Conservation (phyloP, 2,113 vertebrate genomes). For the Deroptyus accipitrinus region DNA sequence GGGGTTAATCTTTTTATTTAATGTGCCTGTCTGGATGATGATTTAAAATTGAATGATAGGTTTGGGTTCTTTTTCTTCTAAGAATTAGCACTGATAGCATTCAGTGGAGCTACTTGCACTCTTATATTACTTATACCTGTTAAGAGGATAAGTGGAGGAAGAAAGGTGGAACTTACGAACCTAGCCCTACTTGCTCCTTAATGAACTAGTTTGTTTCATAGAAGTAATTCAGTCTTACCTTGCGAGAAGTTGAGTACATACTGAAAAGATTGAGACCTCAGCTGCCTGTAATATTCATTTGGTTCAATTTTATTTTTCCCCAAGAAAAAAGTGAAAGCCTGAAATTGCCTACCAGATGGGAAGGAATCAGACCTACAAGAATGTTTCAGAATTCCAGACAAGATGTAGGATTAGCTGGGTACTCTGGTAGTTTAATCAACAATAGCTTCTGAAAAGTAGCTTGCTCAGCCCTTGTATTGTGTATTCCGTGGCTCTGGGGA, state of each 20-base stretch:
- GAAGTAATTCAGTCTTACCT: background rate
- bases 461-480: background rate
- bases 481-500: background rate
- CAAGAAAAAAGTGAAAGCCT: rapidly evolving
- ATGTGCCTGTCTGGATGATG: background rate
- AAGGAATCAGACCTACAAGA: background rate
- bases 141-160: background rate
- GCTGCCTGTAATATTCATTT: background rate
- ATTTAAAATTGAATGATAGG: background rate
- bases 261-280: background rate
- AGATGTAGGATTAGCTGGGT: background rate
- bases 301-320: no score
- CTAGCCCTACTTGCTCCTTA: background rate
- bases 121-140: background rate
- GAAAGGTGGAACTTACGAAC: background rate
- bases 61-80: background rate
- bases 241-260: background rate
- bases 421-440: background rate
- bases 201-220: background rate
- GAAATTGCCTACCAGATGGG: background rate
- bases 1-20: background rate
- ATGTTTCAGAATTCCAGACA: background rate
- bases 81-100: background rate
- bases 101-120: background rate
- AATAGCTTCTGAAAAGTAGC: background rate